Evolutionary conservation across 2,797 vertebrate species (phyloP).

Genomic region (Falco cherrug): DNA sequence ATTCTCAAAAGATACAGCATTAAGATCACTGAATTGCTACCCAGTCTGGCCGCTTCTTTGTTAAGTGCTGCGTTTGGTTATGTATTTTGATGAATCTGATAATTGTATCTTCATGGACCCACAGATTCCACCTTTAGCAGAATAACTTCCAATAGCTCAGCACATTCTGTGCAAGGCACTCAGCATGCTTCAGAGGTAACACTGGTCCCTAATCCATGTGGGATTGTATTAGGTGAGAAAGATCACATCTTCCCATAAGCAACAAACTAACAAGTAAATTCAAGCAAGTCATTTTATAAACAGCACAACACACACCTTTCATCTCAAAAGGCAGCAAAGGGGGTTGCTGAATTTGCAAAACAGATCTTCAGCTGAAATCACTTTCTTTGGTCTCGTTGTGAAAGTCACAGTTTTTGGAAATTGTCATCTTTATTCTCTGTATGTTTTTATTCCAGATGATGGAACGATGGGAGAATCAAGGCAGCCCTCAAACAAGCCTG

Average conservation of each 20-base stretch:
- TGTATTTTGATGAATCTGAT: neutral
- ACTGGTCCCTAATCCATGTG: neutral
- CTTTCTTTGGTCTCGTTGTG: neutral
- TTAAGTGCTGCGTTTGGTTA: neutral
- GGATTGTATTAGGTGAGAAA: neutral
- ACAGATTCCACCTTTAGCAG: neutral
- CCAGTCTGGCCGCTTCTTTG: neutral
- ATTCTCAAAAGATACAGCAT: neutral
- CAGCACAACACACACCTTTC: neutral
- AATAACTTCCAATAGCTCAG: neutral
- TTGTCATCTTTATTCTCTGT: constrained; percentile 11
- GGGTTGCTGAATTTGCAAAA: neutral
- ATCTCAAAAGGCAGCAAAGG: neutral
- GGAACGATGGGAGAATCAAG: constrained; percentile 95
- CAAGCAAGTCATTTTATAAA: neutral
- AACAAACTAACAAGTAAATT: neutral
- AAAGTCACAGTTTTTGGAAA: neutral
- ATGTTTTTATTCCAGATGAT: constrained; percentile 85
- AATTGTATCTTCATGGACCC: neutral
- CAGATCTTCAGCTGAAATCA: neutral
- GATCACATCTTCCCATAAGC: neutral
- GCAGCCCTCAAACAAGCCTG: constrained; percentile 90
- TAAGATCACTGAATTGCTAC: neutral
- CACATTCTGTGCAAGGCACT: neutral
- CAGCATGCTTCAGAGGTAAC: neutral